phyloP scores from a whole-genome alignment of 1,140 invertebrate species.

The Neelides sp. region DNA sequence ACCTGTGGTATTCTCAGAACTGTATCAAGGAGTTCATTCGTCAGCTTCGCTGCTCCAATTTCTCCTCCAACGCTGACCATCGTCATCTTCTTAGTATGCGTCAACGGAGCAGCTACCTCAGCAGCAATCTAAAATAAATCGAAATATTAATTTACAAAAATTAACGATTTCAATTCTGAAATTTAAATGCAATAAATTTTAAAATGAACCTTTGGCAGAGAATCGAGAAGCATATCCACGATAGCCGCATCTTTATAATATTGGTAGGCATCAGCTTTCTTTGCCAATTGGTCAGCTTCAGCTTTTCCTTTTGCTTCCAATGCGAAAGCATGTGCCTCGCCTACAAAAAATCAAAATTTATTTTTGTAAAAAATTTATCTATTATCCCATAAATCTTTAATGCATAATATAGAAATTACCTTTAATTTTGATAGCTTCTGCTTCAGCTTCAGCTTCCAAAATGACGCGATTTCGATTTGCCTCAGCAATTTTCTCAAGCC shows the following conservation, averaged over 20 bases:
- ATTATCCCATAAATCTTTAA: too few species aligned
- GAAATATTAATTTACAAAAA: background rate
- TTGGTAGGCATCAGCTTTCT: constrained; percentile 91
- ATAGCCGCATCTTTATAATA: constrained; percentile 93
- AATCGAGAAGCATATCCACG: constrained; percentile 92
- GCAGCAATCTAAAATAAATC: constrained; percentile 61
- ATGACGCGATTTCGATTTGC: constrained; percentile 73
- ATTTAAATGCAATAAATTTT: background rate
- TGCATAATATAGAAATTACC: too few species aligned
- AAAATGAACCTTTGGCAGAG: constrained; percentile 71
- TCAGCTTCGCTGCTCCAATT: constrained; percentile 82
- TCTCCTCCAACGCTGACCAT: constrained; percentile 92
- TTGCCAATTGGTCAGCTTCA: constrained; percentile 90
- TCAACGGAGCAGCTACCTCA: constrained; percentile 85
- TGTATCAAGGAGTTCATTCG: constrained; percentile 82
- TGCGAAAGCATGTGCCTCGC: constrained; percentile 62
- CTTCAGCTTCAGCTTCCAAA: constrained; percentile 84
- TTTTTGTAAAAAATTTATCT: too few species aligned
- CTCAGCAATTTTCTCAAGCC: constrained; percentile 83
- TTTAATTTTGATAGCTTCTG: constrained; percentile 66
- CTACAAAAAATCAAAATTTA: background rate
- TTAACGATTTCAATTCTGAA: background rate
- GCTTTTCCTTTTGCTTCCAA: constrained; percentile 87
- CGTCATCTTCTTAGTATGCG: constrained; percentile 82
- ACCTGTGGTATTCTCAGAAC: constrained; percentile 78